phyloP scores from a whole-genome alignment of 2,888 invertebrate genomes.

The Crossocerus cetratus region DNA sequence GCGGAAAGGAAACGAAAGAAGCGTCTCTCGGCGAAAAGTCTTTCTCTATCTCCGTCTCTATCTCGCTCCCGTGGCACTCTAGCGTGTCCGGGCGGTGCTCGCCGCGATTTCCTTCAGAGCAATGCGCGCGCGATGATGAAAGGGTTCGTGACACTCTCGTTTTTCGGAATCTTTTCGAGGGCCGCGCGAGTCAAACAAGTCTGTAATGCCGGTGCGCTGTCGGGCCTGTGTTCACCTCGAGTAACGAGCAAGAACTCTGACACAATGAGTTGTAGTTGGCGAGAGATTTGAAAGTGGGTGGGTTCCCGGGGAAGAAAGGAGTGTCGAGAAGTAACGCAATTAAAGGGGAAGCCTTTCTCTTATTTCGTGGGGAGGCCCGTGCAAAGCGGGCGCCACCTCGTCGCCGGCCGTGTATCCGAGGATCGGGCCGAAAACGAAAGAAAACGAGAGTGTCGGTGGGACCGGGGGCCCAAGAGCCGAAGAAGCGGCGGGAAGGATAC shows the following conservation, averaged over 20 bases:
- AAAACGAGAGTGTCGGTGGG: conserved; percentile 42
- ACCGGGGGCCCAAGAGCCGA: conserved; percentile 12
- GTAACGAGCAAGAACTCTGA: too few species aligned
- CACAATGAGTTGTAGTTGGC: too few species aligned
- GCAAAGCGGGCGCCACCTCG: conserved; percentile 57
- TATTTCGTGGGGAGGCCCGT: conserved; percentile 12
- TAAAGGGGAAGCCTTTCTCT: conserved; percentile 31
- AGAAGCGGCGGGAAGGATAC: conserved; percentile 19
- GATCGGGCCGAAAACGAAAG: conserved; percentile 35
- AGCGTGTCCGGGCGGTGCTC: conserved; percentile 3
- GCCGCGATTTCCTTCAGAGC: conserved; percentile 13
- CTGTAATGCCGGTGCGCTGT: conserved; percentile 7
- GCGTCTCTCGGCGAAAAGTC: conserved; percentile 31
- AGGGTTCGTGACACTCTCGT: conserved; percentile 21
- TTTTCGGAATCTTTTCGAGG: conserved; percentile 16
- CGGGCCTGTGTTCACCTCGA: conserved; percentile 10
- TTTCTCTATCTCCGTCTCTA: background rate
- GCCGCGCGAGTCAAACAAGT: conserved; percentile 8
- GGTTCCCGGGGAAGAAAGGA: conserved; percentile 7
- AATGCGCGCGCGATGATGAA: conserved; percentile 20
- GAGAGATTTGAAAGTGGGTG: too few species aligned
- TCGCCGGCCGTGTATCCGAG: conserved; percentile 26
- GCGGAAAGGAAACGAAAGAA: conserved; percentile 52
- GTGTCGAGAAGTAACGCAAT: conserved; percentile 26
- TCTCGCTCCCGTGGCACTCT: background rate